Evolutionary conservation across 1,140 invertebrate species (phyloP).

Genomic region (Drosophila bifasciata): DNA sequence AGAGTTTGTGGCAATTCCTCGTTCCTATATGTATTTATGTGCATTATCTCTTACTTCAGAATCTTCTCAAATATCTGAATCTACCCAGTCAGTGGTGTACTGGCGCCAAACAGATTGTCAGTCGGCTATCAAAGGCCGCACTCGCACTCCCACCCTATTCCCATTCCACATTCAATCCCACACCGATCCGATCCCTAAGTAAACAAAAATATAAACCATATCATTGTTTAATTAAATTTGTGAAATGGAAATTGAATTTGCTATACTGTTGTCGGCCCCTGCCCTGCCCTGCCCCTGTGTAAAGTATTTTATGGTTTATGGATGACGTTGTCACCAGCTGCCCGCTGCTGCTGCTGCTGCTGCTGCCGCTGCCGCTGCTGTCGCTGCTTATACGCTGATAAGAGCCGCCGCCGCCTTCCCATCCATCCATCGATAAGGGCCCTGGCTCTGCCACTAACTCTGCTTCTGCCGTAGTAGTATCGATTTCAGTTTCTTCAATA

Average conservation of each 20-base stretch:
- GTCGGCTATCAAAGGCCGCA: too few species aligned
- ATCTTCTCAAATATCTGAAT: too few species aligned
- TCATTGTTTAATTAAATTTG: conserved; percentile 71
- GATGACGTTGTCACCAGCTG: too few species aligned
- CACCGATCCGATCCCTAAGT: conserved; percentile 1
- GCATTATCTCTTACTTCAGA: too few species aligned
- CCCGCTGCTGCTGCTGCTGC: too few species aligned
- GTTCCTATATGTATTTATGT: too few species aligned
- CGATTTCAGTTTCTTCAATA: conserved; percentile 4
- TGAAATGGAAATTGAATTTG: conserved; percentile 40
- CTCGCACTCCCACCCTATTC: too few species aligned
- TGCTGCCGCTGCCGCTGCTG: not conserved
- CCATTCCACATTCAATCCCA: not conserved
- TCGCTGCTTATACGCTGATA: conserved; percentile 30
- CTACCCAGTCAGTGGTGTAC: too few species aligned
- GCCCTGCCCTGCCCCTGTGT: not conserved
- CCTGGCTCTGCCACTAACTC: conserved; percentile 1
- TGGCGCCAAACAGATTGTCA: too few species aligned
- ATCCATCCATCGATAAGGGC: conserved; percentile 31
- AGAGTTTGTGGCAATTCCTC: too few species aligned
- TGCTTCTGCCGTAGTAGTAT: not conserved
- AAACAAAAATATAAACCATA: conserved; percentile 58
- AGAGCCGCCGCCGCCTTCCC: conserved; percentile 11
- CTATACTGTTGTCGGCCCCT: not conserved
- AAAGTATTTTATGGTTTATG: conserved; percentile 9